Percentiles rank a stretch among this genome's conserved stretches.
phyloP scores from a whole-genome alignment of 2,888 invertebrate genomes.

The Tinea pellionella region DNA sequence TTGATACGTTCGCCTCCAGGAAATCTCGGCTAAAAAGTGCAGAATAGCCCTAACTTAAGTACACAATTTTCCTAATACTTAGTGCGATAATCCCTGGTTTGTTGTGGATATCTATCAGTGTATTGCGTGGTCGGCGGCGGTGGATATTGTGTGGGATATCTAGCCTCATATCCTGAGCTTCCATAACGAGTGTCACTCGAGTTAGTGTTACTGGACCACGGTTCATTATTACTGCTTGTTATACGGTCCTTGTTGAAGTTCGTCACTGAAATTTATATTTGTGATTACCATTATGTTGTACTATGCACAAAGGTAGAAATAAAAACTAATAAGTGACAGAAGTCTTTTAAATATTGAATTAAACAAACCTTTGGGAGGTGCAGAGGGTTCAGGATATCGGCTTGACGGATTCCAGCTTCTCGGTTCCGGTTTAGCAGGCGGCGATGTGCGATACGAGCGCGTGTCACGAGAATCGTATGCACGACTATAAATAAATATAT shows the following conservation, averaged over 20 bases:
- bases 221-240: background rate
- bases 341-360: no score
- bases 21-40: no score
- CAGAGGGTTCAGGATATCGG: constrained; percentile 45
- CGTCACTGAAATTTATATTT: no score
- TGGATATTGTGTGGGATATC: constrained; percentile 51
- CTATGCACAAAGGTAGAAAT: no score
- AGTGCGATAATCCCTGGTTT: constrained; percentile 26
- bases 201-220: constrained; percentile 22
- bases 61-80: constrained; percentile 27
- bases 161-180: constrained; percentile 41
- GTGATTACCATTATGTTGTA: no score
- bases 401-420: constrained; percentile 47
- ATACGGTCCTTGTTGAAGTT: background rate
- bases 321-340: no score
- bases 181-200: constrained; percentile 33
- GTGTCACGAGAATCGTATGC: constrained; percentile 50
- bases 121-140: constrained; percentile 59
- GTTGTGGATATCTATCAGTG: constrained; percentile 50
- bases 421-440: constrained; percentile 53
- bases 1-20: no score
- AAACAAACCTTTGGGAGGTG: constrained; percentile 41
- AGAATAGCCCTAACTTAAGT: background rate
- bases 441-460: constrained; percentile 49
- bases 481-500: constrained; percentile 28